Conservation (phyloP, 2,888 invertebrate genomes). For the Crematogaster levior region DNA sequence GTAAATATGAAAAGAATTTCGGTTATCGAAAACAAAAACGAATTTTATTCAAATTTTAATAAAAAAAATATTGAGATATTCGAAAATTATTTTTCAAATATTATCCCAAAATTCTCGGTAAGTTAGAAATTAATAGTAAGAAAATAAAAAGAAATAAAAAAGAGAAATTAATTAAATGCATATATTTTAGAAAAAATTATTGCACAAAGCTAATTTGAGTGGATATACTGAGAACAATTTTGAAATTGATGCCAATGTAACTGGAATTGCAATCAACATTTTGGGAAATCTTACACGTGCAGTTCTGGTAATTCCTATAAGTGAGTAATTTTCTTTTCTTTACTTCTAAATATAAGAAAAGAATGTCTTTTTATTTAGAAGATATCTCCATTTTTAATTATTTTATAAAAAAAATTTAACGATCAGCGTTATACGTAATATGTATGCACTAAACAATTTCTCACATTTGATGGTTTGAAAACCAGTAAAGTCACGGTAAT, state of each 20-base stretch:
- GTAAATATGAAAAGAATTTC: slow-evolving; percentile 20
- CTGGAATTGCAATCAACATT: slow-evolving; percentile 56
- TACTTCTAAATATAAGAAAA: neutral
- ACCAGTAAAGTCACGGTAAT: neutral
- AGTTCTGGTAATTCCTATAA: slow-evolving; percentile 67
- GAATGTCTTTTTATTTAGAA: neutral
- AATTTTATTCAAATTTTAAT: neutral
- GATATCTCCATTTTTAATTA: neutral
- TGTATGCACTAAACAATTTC: neutral
- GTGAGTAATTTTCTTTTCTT: slow-evolving; percentile 62
- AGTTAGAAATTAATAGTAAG: neutral
- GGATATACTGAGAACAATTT: slow-evolving; percentile 54
- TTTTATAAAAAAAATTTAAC: neutral
- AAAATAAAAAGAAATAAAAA: neutral
- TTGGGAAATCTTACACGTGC: slow-evolving; percentile 61
- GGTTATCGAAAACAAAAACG: neutral
- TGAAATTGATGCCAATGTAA: neutral
- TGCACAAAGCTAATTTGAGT: slow-evolving; percentile 38
- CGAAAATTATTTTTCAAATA: neutral
- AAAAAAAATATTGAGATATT: neutral
- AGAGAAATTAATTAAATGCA: neutral
- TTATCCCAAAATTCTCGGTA: neutral
- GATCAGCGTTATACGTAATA: neutral
- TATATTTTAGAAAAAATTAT: slow-evolving; percentile 41
- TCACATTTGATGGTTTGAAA: neutral